Conservation (phyloP, 2,113 vertebrate genomes). For the Macroglossus sobrinus region DNA sequence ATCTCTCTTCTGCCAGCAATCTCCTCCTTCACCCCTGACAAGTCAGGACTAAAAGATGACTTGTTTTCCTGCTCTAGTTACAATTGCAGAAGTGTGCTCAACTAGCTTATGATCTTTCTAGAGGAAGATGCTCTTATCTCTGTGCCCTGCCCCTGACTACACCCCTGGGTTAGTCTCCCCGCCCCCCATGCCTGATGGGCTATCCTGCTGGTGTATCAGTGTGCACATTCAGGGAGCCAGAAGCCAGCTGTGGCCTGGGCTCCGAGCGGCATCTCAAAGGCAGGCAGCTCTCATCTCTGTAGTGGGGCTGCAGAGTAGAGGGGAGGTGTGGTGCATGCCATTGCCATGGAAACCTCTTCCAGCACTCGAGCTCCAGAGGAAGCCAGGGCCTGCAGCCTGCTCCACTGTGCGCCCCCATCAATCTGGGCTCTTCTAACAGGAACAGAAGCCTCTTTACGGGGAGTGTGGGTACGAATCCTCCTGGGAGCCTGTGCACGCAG, state of each 20-base stretch:
- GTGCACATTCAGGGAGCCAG: background rate
- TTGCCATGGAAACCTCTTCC: slow-evolving; percentile 61
- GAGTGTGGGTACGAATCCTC: background rate
- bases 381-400: background rate
- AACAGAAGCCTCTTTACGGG: background rate
- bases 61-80: background rate
- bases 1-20: background rate
- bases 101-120: background rate
- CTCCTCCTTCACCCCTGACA: background rate
- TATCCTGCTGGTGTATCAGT: background rate
- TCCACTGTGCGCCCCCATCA: background rate
- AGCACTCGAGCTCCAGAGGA: background rate
- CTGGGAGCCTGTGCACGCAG: background rate
- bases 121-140: background rate
- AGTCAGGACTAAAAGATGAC: background rate
- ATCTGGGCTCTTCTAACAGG: background rate
- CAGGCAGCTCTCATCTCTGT: background rate
- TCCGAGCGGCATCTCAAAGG: background rate
- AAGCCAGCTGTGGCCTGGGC: background rate
- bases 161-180: background rate
- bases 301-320: background rate
- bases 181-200: rapidly evolving
- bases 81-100: background rate
- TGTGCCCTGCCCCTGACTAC: background rate
- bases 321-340: background rate